These are phyloP conservation scores for Emesis russula DNA, from an alignment of 2,888 invertebrate genomes.

Conservation along the genomic window DNA sequence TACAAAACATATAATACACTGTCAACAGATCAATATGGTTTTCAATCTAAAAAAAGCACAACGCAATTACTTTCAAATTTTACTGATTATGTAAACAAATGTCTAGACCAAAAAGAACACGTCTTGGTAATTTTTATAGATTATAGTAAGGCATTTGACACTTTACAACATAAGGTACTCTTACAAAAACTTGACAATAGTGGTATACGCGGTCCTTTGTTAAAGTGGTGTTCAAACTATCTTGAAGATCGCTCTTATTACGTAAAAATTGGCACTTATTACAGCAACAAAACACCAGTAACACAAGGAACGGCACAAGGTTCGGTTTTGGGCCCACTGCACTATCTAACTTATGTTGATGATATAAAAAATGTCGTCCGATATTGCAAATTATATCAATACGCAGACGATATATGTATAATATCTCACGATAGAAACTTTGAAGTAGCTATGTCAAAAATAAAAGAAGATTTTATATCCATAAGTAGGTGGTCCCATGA, in stretches of 20 bases:
- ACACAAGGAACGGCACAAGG: constrained; percentile 14
- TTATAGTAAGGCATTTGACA: constrained; percentile 27
- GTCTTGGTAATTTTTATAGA: constrained; percentile 11
- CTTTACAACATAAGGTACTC: not conserved
- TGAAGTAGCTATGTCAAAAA: too few relatives aligned
- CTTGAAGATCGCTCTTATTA: constrained; percentile 18
- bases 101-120: constrained; percentile 2
- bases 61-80: constrained; percentile 28
- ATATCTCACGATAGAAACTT: too few relatives aligned
- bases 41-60: constrained; percentile 29
- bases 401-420: too few relatives aligned
- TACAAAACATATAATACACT: constrained; percentile 21
- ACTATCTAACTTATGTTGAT: constrained; percentile 18
- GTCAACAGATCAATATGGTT: constrained; percentile 37
- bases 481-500: not conserved
- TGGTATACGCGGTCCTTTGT: constrained; percentile 14
- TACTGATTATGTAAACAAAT: constrained; percentile 24
- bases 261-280: not conserved
- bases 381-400: too few relatives aligned
- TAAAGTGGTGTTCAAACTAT: constrained; percentile 20
- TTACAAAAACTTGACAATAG: constrained; percentile 11
- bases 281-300: not conserved
- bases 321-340: constrained; percentile 18
- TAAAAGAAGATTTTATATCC: too few relatives aligned
- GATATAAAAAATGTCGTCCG: not conserved